Evolutionary conservation across 2,888 invertebrate genomes (phyloP).

Genomic region (Calliopum simillimum): DNA sequence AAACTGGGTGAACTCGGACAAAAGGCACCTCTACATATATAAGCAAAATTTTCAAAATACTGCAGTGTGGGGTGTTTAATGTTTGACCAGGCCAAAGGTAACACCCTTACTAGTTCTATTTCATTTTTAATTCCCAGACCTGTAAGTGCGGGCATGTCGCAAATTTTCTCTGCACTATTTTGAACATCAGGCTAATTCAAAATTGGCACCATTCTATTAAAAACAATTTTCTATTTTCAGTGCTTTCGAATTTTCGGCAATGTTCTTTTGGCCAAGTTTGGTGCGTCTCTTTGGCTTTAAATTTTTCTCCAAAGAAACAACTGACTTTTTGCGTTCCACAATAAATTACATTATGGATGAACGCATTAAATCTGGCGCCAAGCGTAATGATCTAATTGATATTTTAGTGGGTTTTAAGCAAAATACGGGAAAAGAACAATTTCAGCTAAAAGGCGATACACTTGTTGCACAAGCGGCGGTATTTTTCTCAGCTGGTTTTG

Average conservation of each 20-base stretch:
- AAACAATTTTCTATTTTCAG: too few relatives aligned
- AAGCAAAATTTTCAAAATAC: too few relatives aligned
- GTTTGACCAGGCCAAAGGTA: too few relatives aligned
- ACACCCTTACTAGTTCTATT: too few relatives aligned
- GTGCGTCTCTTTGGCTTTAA: constrained; percentile 52
- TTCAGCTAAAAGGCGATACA: constrained; percentile 47
- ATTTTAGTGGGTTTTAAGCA: constrained; percentile 55
- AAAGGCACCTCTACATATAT: too few relatives aligned
- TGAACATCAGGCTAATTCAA: too few relatives aligned
- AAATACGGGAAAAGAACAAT: constrained; percentile 38
- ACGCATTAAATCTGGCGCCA: constrained; percentile 57
- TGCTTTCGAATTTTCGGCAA: constrained; percentile 45
- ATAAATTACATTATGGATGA: constrained; percentile 63
- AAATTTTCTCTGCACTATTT: too few relatives aligned
- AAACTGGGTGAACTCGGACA: too few relatives aligned
- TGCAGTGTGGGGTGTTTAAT: too few relatives aligned
- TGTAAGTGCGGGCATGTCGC: too few relatives aligned
- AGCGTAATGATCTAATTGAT: constrained; percentile 67
- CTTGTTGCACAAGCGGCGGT: constrained; percentile 61
- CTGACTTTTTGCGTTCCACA: constrained; percentile 56
- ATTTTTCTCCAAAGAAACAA: constrained; percentile 52
- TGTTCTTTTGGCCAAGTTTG: constrained; percentile 52
- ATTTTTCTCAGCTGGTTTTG: constrained; percentile 63
- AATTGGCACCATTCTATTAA: too few relatives aligned
- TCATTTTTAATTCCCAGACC: too few relatives aligned